phyloP scores from a whole-genome alignment of 53 echinoderm and acorn worm species.

The Temnopleurus reevesii region DNA sequence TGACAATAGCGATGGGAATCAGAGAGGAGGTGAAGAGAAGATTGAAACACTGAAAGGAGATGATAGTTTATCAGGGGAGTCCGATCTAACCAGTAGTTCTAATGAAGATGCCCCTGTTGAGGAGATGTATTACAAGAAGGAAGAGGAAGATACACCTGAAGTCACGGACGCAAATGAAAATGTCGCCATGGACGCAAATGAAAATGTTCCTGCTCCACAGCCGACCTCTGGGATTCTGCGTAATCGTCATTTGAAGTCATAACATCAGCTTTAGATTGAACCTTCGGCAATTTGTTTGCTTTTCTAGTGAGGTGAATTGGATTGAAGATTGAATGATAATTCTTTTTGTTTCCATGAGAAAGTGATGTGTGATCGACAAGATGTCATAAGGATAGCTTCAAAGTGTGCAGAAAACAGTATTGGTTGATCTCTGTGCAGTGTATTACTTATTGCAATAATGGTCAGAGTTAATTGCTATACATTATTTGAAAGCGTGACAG shows the following conservation, averaged over 20 bases:
- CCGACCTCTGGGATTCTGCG: not conserved
- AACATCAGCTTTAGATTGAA: not conserved
- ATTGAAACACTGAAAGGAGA: slow-evolving; percentile 37
- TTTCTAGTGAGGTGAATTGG: not conserved
- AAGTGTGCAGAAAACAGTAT: not conserved
- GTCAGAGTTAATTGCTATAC: too few relatives aligned
- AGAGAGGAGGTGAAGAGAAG: slow-evolving; percentile 2
- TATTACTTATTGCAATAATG: not conserved
- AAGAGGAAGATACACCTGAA: not conserved
- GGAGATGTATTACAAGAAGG: not conserved
- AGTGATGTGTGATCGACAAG: not conserved
- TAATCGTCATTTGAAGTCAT: not conserved
- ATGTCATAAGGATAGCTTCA: not conserved
- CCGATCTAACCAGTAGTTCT: not conserved
- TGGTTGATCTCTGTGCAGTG: too few relatives aligned
- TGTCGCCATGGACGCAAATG: not conserved
- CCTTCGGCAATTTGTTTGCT: not conserved
- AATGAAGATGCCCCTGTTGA: slow-evolving; percentile 22
- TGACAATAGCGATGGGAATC: slow-evolving; percentile 25
- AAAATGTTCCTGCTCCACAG: not conserved
- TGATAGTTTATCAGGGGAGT: not conserved
- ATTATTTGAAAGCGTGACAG: too few relatives aligned
- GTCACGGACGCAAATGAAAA: not conserved
- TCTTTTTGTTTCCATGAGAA: too few relatives aligned
- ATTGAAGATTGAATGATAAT: too few relatives aligned